A percentile compares a stretch with the other conserved stretches of the same genome.
Conservation (phyloP, 2,888 invertebrate genomes). For the Galeruca laticollis region DNA sequence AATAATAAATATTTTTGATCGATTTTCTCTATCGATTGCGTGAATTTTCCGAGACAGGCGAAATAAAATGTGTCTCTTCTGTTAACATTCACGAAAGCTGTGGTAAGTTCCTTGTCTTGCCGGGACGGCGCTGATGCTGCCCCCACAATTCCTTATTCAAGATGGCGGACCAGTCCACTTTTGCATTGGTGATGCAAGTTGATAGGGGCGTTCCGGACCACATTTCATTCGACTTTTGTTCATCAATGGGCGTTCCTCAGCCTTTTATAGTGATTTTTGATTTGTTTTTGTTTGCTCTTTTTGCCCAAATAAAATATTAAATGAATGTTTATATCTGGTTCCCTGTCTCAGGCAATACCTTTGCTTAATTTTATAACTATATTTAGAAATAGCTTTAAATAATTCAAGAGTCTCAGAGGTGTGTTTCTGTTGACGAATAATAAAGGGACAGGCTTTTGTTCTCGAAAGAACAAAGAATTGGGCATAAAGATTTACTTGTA, state of each 20-base stretch:
- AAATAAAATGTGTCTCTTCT: constrained; percentile 59
- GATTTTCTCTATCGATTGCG: constrained; percentile 60
- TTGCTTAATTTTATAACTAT: constrained; percentile 56
- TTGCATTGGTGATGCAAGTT: constrained; percentile 56
- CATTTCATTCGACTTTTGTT: constrained; percentile 49
- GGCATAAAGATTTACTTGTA: constrained; percentile 10
- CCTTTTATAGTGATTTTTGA: constrained; percentile 54
- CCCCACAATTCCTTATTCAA: constrained; percentile 54
- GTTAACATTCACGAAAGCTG: constrained; percentile 58
- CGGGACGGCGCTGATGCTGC: constrained; percentile 59
- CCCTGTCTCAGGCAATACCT: constrained; percentile 37
- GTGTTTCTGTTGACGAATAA: constrained; percentile 29
- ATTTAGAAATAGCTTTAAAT: constrained; percentile 54
- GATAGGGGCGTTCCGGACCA: constrained; percentile 52
- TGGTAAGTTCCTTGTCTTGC: constrained; percentile 59
- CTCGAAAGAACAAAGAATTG: constrained; percentile 16
- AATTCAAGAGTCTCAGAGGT: constrained; percentile 44
- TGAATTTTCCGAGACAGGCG: constrained; percentile 60
- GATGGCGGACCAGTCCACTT: constrained; percentile 59
- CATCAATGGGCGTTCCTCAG: constrained; percentile 46
- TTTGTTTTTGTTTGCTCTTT: constrained; percentile 57
- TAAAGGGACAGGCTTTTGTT: constrained; percentile 25
- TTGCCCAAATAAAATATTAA: constrained; percentile 62
- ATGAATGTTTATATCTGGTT: constrained; percentile 62
- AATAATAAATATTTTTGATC: constrained; percentile 47